A percentile compares a stretch with the other conserved stretches of the same genome.
Evolutionary conservation across 2,888 invertebrate species (phyloP).

Genomic region (Onchidella celtica): DNA sequence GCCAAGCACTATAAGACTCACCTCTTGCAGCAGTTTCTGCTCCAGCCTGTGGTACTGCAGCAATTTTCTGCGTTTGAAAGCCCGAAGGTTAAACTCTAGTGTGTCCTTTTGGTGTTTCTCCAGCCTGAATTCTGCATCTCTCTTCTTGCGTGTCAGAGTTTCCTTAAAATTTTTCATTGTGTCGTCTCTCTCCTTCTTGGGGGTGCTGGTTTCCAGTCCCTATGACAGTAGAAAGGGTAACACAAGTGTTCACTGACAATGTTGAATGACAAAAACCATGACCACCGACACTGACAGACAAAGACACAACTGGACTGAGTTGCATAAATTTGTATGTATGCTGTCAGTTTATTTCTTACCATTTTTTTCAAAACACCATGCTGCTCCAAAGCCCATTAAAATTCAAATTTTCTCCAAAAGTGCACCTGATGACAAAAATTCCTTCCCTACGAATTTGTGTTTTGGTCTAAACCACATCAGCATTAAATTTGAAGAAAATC

Average conservation of each 20-base stretch:
- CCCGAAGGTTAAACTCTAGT: conserved; percentile 94
- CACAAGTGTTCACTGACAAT: no score
- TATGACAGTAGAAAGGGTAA: conserved; percentile 42
- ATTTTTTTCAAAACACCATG: no score
- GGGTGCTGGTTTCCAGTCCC: conserved; percentile 71
- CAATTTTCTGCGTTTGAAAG: conserved; percentile 94
- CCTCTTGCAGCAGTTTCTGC: conserved; percentile 94
- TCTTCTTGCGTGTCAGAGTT: conserved; percentile 93
- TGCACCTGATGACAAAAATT: no score
- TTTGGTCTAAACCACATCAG: no score
- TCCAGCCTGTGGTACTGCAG: conserved; percentile 92
- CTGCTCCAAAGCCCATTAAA: no score
- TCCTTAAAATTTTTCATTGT: conserved; percentile 86
- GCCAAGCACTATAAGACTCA: no score
- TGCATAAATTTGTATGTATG: not conserved
- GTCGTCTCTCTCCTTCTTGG: conserved; percentile 76
- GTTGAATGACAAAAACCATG: no score
- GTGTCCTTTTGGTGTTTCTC: conserved; percentile 94
- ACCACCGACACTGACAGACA: no score
- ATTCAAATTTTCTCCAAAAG: no score
- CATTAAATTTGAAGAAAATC: no score
- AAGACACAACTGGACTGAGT: no score
- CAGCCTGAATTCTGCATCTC: conserved; percentile 92
- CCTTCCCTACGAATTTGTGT: no score
- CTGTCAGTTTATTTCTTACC: not conserved